Evolutionary conservation across 2,113 vertebrate genomes (phyloP).

Genomic region (Todiramphus chloris): DNA sequence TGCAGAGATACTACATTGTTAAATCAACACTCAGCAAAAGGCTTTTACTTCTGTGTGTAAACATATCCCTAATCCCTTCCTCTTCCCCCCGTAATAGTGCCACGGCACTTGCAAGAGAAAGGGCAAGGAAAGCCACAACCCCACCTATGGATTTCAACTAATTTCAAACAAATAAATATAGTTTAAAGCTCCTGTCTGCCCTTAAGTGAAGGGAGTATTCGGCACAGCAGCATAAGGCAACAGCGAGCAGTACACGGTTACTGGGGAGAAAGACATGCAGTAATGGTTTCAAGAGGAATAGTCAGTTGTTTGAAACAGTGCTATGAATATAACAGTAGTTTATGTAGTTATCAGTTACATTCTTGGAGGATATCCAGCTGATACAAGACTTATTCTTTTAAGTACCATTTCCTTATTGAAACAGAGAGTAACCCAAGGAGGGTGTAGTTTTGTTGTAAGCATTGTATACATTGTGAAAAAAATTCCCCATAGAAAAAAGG

Average conservation of each 20-base stretch:
- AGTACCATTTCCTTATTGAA: background rate
- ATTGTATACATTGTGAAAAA: background rate
- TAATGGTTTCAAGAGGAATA: background rate
- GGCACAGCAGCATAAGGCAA: background rate
- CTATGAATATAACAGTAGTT: background rate
- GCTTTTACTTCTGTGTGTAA: constrained; percentile 3
- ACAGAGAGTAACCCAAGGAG: background rate
- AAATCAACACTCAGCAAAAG: constrained; percentile 35
- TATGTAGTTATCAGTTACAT: background rate
- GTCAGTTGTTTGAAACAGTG: background rate
- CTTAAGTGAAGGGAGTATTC: background rate
- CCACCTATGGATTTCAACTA: background rate
- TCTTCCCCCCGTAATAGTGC: background rate
- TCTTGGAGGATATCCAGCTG: background rate
- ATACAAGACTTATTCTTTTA: background rate
- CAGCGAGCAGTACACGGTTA: accelerated
- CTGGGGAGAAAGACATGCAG: background rate
- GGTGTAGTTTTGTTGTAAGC: background rate
- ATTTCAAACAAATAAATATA: background rate
- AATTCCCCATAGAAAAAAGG: background rate
- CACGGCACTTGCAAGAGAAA: background rate
- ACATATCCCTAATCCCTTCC: background rate
- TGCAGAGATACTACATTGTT: constrained; percentile 40
- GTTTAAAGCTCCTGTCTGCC: background rate
- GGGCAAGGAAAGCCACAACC: background rate